Percentiles rank a stretch among this genome's conserved stretches.
These are phyloP conservation scores for Semnornis frantzii DNA, from an alignment of 2,113 vertebrate species.

Conservation along the genomic window DNA sequence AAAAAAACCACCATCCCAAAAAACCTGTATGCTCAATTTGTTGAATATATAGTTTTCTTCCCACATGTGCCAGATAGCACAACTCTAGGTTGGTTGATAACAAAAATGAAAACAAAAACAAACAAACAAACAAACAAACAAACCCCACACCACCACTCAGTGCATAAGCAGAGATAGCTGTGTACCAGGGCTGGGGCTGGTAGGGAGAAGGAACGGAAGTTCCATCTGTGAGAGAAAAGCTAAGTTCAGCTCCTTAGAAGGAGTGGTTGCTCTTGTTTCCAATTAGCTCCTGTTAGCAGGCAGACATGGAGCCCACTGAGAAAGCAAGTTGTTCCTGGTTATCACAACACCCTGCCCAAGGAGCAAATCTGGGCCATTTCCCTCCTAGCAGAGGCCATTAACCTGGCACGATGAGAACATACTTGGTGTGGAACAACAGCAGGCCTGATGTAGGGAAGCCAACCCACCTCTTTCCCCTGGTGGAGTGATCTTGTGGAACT, in stretches of 20 bases:
- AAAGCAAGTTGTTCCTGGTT: neutral
- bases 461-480: neutral
- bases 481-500: too few species aligned
- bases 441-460: accelerated
- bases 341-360: neutral
- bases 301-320: accelerated
- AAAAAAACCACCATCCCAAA: neutral
- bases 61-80: conserved; percentile 27
- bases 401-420: neutral
- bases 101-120: conserved; percentile 47
- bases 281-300: accelerated
- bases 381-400: neutral
- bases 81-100: neutral
- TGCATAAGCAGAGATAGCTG: conserved; percentile 8
- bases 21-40: conserved; percentile 25
- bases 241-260: neutral
- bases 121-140: neutral
- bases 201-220: neutral
- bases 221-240: neutral
- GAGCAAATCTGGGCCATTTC: neutral
- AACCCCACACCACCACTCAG: neutral
- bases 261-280: neutral
- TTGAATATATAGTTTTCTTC: conserved; percentile 32
- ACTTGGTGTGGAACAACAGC: neutral
- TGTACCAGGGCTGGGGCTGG: neutral